Conservation (phyloP, 2,797 vertebrate species). For the Schizothorax lantsangensis region DNA sequence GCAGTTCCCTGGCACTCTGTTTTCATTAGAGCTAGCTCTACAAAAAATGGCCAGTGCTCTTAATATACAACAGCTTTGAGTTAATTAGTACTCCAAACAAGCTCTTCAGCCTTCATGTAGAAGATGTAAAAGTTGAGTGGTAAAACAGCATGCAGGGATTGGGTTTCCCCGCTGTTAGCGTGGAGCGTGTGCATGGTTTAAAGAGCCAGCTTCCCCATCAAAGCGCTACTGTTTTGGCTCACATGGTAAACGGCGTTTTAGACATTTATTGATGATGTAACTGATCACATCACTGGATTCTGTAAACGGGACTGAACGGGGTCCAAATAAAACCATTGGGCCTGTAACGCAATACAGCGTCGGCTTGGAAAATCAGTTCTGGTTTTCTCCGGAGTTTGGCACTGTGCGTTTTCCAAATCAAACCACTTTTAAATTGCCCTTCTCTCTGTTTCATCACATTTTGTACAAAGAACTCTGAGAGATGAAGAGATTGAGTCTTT, state of each 20-base stretch:
- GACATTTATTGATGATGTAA: conserved; percentile 82
- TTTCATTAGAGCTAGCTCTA: conserved; percentile 73
- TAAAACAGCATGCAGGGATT: conserved; percentile 71
- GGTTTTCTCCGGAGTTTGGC: conserved; percentile 76
- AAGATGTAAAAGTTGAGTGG: conserved; percentile 71
- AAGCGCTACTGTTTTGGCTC: conserved; percentile 78
- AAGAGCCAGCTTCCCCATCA: conserved; percentile 76
- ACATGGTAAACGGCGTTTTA: conserved; percentile 65
- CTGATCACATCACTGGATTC: conserved; percentile 79
- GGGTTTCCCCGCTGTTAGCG: conserved; percentile 74
- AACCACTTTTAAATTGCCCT: conserved; percentile 81
- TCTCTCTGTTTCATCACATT: conserved; percentile 72
- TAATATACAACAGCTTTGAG: conserved; percentile 79
- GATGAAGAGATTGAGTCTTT: conserved; percentile 79
- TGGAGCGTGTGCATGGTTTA: conserved; percentile 75
- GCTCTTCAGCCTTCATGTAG: conserved; percentile 69
- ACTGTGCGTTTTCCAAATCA: conserved; percentile 77
- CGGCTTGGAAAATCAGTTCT: conserved; percentile 72
- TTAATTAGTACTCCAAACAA: conserved; percentile 80
- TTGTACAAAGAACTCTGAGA: conserved; percentile 66
- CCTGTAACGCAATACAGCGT: conserved; percentile 80
- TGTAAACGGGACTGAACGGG: conserved; percentile 69
- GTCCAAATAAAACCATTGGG: conserved; percentile 81
- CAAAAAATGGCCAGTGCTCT: conserved; percentile 70
- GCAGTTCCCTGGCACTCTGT: conserved; percentile 65